Percentiles rank a stretch among this genome's conserved stretches.
Conservation (phyloP, 1,140 invertebrate genomes). For the Drosophila kepulauana region DNA sequence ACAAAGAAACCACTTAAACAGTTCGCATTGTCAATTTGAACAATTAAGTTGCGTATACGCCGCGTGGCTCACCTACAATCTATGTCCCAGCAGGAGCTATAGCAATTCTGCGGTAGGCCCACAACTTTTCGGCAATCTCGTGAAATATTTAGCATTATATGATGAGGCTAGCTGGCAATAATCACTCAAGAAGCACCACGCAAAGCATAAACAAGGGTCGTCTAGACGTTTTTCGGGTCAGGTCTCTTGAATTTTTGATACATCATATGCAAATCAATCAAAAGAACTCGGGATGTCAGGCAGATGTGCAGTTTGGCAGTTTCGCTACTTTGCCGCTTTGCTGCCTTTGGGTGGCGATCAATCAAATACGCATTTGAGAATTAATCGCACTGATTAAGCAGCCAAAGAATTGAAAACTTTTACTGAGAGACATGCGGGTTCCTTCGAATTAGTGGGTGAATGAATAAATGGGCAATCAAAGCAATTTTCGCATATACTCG, state of each 20-base stretch:
- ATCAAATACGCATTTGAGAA: constrained; percentile 74
- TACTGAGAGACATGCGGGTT: background rate
- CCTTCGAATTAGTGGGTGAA: background rate
- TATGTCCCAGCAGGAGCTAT: background rate
- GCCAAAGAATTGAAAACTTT: constrained; percentile 36
- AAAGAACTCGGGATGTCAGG: background rate
- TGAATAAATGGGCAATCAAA: constrained; percentile 3
- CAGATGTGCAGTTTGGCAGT: constrained; percentile 3
- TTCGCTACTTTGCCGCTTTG: background rate
- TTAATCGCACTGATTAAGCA: constrained; percentile 71
- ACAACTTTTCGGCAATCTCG: background rate
- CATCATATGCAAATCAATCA: constrained; percentile 71
- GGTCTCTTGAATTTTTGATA: constrained; percentile 17
- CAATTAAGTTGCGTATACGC: constrained; percentile 38
- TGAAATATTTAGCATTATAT: background rate
- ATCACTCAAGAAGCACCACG: background rate
- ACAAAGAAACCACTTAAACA: constrained; percentile 14
- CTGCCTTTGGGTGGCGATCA: constrained; percentile 47
- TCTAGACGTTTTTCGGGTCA: constrained; percentile 48
- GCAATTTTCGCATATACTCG: constrained; percentile 18
- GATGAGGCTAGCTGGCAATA: background rate
- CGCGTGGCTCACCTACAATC: background rate
- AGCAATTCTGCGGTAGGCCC: background rate
- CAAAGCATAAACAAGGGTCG: constrained; percentile 22
- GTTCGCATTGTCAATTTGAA: background rate